phyloP scores from a whole-genome alignment of 2,888 invertebrate genomes.

The Archips crataeganus region DNA sequence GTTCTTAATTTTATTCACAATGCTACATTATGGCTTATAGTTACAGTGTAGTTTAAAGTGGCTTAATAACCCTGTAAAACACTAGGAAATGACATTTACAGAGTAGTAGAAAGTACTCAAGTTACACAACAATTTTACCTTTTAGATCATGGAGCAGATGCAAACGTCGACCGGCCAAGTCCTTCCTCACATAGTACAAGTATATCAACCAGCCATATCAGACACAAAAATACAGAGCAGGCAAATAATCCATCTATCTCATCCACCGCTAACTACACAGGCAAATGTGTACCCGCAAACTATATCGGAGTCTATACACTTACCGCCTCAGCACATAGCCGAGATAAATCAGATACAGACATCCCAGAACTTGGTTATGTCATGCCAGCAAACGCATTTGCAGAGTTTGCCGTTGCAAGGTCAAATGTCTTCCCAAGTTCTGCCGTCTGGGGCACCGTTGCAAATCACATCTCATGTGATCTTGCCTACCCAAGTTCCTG shows the following conservation, averaged over 20 bases:
- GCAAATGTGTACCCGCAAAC: constrained; percentile 73
- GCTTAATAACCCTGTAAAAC: background rate
- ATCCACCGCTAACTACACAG: constrained; percentile 65
- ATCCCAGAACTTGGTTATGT: constrained; percentile 73
- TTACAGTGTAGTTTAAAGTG: background rate
- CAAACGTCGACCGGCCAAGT: constrained; percentile 56
- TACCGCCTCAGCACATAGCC: constrained; percentile 63
- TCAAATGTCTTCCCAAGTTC: constrained; percentile 49
- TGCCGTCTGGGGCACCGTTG: constrained; percentile 65
- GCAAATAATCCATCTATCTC: constrained; percentile 68
- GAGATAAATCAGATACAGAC: constrained; percentile 61
- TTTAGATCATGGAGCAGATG: constrained; percentile 69
- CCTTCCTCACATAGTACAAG: constrained; percentile 74
- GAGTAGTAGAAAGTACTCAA: background rate
- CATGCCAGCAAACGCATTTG: constrained; percentile 70
- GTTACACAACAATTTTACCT: constrained; percentile 9
- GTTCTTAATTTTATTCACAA: background rate
- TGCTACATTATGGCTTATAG: background rate
- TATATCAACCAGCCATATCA: constrained; percentile 65
- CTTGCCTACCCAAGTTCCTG: constrained; percentile 62
- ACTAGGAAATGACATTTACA: background rate
- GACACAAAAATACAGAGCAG: constrained; percentile 60
- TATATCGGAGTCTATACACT: constrained; percentile 65
- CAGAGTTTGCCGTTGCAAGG: constrained; percentile 58
- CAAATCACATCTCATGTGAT: constrained; percentile 74